Evolutionary conservation across 2,888 invertebrate genomes (phyloP).

Genomic region (Pristionchus arcanus): DNA sequence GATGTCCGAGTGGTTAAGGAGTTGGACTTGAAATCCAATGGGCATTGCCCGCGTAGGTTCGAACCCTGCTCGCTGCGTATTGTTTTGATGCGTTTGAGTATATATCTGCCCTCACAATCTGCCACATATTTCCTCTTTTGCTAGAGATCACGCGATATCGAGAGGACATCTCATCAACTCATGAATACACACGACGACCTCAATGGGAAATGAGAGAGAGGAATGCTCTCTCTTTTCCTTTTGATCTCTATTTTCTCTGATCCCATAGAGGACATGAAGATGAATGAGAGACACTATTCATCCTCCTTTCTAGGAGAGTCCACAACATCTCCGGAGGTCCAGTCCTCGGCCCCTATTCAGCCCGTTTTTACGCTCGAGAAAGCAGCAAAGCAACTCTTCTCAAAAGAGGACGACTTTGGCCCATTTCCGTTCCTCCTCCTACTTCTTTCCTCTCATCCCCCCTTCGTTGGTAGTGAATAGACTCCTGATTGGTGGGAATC

Average conservation of each 20-base stretch:
- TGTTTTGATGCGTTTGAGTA: neutral
- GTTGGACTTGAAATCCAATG: conserved; percentile 86
- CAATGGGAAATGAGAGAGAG: neutral
- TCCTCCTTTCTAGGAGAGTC: neutral
- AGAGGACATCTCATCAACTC: conserved; percentile 49
- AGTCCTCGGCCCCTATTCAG: conserved; percentile 2
- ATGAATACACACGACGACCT: conserved; percentile 37
- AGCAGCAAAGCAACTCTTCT: conserved; percentile 20
- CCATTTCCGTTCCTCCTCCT: conserved; percentile 46
- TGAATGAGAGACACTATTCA: neutral
- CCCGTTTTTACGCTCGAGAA: conserved; percentile 43
- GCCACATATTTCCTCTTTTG: neutral
- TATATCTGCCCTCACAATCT: neutral
- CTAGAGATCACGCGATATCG: neutral
- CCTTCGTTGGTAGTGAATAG: neutral
- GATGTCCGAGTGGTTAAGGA: conserved; percentile 83
- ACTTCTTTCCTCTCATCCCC: neutral
- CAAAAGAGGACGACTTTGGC: conserved; percentile 19
- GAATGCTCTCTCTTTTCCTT: neutral
- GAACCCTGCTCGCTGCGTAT: conserved; percentile 16
- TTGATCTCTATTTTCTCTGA: neutral
- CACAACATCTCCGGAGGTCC: conserved; percentile 29
- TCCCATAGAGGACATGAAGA: neutral
- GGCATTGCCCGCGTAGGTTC: conserved; percentile 84
- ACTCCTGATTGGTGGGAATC: conserved; percentile 28